Evolutionary conservation across 35 echinoderm and acorn worm genomes (phyloP).

Genomic region (Ophiothrix spiculata): DNA sequence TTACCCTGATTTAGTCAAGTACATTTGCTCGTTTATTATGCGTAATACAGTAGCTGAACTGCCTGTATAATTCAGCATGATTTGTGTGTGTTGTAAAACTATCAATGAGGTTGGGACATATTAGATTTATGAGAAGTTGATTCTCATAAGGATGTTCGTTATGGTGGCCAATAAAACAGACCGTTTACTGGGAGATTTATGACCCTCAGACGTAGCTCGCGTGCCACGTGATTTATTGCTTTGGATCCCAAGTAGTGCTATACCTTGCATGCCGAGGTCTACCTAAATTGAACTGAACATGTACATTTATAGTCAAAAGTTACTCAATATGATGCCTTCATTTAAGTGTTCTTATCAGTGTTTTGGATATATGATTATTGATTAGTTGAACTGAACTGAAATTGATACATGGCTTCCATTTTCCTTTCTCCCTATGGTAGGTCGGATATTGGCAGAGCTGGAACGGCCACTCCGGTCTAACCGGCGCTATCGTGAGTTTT

Average conservation of each 20-base stretch:
- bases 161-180: not conserved
- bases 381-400: not conserved
- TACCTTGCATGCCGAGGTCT: too few species aligned
- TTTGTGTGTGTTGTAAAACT: slow-evolving; percentile 12
- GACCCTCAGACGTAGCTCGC: not conserved
- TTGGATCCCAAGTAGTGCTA: too few species aligned
- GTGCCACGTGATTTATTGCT: not conserved
- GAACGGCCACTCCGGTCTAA: slow-evolving; percentile 13
- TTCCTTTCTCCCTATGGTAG: not conserved
- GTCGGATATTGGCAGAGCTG: slow-evolving; percentile 14
- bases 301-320: too few species aligned
- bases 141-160: slow-evolving; percentile 1
- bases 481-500: not conserved
- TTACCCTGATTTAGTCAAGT: too few species aligned
- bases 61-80: not conserved
- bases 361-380: too few species aligned
- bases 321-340: too few species aligned
- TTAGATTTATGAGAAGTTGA: slow-evolving; percentile 12
- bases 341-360: too few species aligned
- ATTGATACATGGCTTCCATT: not conserved
- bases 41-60: slow-evolving; percentile 2
- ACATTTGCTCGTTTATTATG: not conserved
- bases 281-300: too few species aligned
- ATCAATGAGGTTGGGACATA: not conserved
- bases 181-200: slow-evolving; percentile 1